Evolutionary conservation across 2,113 vertebrate genomes (phyloP).

Genomic region (Channa maculata): DNA sequence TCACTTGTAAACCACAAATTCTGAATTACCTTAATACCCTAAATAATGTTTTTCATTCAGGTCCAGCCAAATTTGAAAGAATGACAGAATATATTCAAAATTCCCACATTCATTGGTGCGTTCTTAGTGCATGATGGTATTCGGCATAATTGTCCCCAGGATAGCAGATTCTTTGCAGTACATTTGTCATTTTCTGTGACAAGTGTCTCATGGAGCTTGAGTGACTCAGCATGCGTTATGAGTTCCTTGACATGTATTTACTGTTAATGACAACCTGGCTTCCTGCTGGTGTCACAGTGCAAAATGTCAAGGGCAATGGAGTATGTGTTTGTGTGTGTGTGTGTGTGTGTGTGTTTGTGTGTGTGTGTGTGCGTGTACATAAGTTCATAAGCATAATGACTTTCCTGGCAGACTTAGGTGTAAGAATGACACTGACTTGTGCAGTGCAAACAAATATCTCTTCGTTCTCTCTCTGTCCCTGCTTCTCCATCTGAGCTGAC

Average conservation of each 20-base stretch:
- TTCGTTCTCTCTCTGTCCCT: slow-evolving; percentile 33
- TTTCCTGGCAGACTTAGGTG: slow-evolving; percentile 42
- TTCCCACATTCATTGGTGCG: neutral
- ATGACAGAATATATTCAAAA: slow-evolving; percentile 17
- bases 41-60: neutral
- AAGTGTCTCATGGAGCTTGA: slow-evolving; percentile 29
- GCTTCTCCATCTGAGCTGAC: slow-evolving; percentile 47
- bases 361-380: neutral
- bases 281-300: slow-evolving; percentile 31
- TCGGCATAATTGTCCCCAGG: neutral
- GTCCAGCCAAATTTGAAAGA: slow-evolving; percentile 15
- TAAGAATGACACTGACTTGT: slow-evolving; percentile 61
- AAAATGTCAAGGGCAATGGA: slow-evolving; percentile 45
- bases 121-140: slow-evolving; percentile 3
- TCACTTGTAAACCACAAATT: neutral
- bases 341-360: neutral
- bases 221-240: slow-evolving; percentile 53
- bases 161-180: slow-evolving; percentile 15
- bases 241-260: slow-evolving; percentile 46
- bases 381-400: slow-evolving; percentile 53
- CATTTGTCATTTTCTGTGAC: slow-evolving; percentile 41
- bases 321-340: slow-evolving; percentile 1
- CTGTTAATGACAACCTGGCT: slow-evolving; percentile 47
- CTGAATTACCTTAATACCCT: neutral
- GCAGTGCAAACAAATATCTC: slow-evolving; percentile 55